Evolutionary conservation across 2,797 vertebrate genomes (phyloP).

Genomic region (Mustela erminea): DNA sequence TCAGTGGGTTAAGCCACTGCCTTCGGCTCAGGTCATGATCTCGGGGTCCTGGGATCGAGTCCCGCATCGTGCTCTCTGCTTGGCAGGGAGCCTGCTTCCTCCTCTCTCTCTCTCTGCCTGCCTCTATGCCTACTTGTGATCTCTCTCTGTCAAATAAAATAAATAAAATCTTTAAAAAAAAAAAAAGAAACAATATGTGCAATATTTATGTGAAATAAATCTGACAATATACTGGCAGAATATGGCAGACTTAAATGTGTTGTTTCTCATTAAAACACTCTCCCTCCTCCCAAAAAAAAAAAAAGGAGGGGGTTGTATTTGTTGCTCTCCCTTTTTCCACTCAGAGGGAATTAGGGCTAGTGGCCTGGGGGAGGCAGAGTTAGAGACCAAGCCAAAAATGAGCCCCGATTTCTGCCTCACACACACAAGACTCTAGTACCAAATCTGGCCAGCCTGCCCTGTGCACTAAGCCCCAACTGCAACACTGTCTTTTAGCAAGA

Average conservation of each 20-base stretch:
- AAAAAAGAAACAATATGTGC: neutral
- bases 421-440: neutral
- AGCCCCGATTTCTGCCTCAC: neutral
- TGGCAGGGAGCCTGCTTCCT: too few species aligned
- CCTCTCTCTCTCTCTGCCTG: too few species aligned
- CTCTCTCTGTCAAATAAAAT: too few species aligned
- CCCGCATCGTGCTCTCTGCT: too few species aligned
- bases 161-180: too few species aligned
- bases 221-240: neutral
- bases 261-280: conserved; percentile 25
- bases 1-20: too few species aligned
- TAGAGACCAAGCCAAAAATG: neutral
- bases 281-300: neutral
- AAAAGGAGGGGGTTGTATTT: neutral
- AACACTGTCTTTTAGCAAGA: neutral
- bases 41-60: too few species aligned
- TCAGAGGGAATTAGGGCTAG: neutral
- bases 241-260: neutral
- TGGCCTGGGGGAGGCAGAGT: neutral
- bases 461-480: neutral
- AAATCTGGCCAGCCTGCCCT: neutral
- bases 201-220: neutral
- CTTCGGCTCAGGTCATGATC: too few species aligned
- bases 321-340: neutral
- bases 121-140: too few species aligned